Evolutionary conservation across 2,113 vertebrate species (phyloP).

Genomic region (Orientallactaga bullata): DNA sequence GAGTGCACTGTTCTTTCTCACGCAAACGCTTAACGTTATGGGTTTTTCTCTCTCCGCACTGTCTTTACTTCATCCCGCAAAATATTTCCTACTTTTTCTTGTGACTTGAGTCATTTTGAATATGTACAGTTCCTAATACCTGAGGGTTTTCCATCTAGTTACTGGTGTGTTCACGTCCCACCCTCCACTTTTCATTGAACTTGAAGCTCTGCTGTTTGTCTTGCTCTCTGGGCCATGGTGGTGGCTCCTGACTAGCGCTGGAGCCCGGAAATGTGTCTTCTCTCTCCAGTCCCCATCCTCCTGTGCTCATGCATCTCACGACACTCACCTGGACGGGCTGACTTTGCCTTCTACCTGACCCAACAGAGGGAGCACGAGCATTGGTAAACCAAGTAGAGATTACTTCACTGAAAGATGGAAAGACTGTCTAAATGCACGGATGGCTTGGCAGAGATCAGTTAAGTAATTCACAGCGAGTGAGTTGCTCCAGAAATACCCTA

Average conservation of each 20-base stretch:
- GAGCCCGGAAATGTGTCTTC: neutral
- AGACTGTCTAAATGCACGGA: neutral
- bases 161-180: neutral
- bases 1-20: conserved; percentile 4
- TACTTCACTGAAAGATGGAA: neutral
- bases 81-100: conserved; percentile 6
- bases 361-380: neutral
- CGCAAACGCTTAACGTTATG: neutral
- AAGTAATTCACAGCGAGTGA: neutral
- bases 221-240: neutral
- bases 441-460: neutral
- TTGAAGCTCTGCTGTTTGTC: neutral
- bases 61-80: neutral
- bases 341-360: neutral
- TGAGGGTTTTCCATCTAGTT: neutral
- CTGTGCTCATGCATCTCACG: neutral
- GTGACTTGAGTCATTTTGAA: neutral
- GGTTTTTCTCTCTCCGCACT: conserved; percentile 31
- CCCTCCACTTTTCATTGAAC: neutral
- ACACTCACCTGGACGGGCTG: neutral
- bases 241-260: neutral
- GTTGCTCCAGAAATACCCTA: conserved; percentile 37
- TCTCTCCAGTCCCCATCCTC: neutral
- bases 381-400: neutral
- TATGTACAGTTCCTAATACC: neutral